A percentile compares a stretch with the other conserved stretches of the same genome.
These are phyloP conservation scores for Poecilia gillii DNA, from an alignment of 2,797 vertebrate genomes.

Conservation along the genomic window DNA sequence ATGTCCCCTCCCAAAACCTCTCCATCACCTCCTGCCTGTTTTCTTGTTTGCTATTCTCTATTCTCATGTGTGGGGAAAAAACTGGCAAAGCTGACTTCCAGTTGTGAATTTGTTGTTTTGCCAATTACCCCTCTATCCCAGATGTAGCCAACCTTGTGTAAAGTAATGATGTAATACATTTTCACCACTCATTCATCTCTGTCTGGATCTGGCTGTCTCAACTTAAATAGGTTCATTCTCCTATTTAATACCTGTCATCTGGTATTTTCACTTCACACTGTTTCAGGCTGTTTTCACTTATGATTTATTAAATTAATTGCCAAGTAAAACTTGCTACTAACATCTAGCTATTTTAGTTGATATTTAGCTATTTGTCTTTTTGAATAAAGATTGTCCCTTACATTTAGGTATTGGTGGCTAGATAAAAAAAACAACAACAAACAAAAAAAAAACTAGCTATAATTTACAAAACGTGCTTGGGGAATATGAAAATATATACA, in stretches of 20 bases:
- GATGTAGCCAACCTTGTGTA: conserved; percentile 62
- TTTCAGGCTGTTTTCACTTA: background rate
- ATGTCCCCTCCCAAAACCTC: conserved; percentile 57
- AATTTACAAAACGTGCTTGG: background rate
- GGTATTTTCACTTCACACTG: background rate
- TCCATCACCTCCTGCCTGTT: conserved; percentile 27
- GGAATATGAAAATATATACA: background rate
- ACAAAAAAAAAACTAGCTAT: background rate
- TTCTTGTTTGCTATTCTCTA: conserved; percentile 33
- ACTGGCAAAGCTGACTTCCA: conserved; percentile 54
- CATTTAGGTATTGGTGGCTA: background rate
- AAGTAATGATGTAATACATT: conserved; percentile 21
- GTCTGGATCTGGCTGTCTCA: background rate
- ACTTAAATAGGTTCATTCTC: background rate
- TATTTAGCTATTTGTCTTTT: background rate
- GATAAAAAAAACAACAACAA: background rate
- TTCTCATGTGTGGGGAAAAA: conserved; percentile 32
- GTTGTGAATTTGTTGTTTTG: conserved; percentile 66
- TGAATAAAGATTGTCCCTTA: background rate
- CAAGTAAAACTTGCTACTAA: background rate
- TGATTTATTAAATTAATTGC: background rate
- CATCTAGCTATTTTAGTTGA: too few species aligned
- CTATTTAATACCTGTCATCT: background rate
- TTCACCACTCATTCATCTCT: background rate
- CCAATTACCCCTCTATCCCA: conserved; percentile 52